Evolutionary conservation across 2,888 invertebrate species (phyloP).

Genomic region (Euplexia lucipara): DNA sequence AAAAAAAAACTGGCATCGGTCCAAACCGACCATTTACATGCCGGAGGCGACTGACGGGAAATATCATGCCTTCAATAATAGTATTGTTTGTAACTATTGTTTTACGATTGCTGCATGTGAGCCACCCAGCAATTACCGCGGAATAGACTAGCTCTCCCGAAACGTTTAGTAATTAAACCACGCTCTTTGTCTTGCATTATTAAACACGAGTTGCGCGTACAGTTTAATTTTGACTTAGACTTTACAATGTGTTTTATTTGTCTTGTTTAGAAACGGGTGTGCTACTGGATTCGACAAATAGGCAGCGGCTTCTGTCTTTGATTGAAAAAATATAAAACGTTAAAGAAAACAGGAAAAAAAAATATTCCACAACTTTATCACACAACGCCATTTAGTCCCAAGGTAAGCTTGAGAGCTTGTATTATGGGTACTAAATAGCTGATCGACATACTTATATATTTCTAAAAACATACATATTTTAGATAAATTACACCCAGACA

Average conservation of each 20-base stretch:
- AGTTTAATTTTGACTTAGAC: slow-evolving; percentile 24
- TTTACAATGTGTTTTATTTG: slow-evolving; percentile 32
- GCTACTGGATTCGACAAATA: not conserved
- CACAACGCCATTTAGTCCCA: no score
- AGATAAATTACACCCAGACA: no score
- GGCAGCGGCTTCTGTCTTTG: not conserved
- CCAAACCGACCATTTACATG: slow-evolving; percentile 75
- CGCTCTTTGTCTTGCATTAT: slow-evolving; percentile 33
- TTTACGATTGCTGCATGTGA: slow-evolving; percentile 66
- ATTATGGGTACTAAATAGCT: no score
- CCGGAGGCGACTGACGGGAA: slow-evolving; percentile 77
- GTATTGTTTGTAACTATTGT: slow-evolving; percentile 63
- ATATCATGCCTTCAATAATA: slow-evolving; percentile 76
- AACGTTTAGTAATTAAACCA: slow-evolving; percentile 44
- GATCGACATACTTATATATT: no score
- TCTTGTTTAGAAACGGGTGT: not conserved
- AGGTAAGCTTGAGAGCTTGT: no score
- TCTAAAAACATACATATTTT: no score
- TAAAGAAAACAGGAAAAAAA: no score
- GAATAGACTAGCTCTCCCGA: slow-evolving; percentile 37
- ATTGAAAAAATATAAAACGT: not conserved
- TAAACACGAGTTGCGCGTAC: slow-evolving; percentile 34
- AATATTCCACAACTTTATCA: no score
- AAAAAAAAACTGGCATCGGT: slow-evolving; percentile 77
- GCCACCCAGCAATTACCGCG: slow-evolving; percentile 33